Base-by-base conservation (phyloP, 2,888 invertebrate genomes). In the Dicyrtoma fusca region DNA sequence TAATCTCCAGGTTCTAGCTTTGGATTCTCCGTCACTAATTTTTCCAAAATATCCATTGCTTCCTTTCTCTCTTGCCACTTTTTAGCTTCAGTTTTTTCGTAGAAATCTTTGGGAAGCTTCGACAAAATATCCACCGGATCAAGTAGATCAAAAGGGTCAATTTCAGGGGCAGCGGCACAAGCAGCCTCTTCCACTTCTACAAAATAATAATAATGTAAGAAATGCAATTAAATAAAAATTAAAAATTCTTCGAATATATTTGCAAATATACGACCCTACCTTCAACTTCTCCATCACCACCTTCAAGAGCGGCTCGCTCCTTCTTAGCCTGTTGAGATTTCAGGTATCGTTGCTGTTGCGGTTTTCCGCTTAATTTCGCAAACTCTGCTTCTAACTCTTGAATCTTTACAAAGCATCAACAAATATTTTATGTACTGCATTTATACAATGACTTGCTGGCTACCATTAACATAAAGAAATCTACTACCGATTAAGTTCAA, bases 61-160 rank as follows among this genome's bases (percentile, higher is more conserved):
- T 97, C 97, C 82, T 96, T 97, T 34, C 99, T 87, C 72, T 97
- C 94, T 82, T 94, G 94, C 99, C 97, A 99, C 82, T 95, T 97
- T 84, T 95, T 97, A 0, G 93, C 93, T 81, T 98, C 95, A 3
- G 94, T 83, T 83, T 96, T 94, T 3, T 97, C 96, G 82, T 91
- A 95, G 84, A 97, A 98, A 84, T 97, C 95, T 85, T 95, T 94
- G 0, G 97, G 96, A 45, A 99, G 84, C 83, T 95, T 93, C 0
- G 94, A 91, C 0, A 98, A 84, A 78, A 99, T 93, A 82, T 99
- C 96, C 61, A 96, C 95, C 0, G 97, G 92, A 80, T 94, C 92
- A 42, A 97, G 84, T 0, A 97, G 85, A 71, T 98, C 98, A 84
- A 91, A 94, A 0, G 95, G 92, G 85, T 98, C 97, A 66, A 95